Evolutionary conservation across 2,797 vertebrate genomes (phyloP), one percentile per base, ranked within the genome.

Genomic region (Hafferia zeledoni): DNA sequence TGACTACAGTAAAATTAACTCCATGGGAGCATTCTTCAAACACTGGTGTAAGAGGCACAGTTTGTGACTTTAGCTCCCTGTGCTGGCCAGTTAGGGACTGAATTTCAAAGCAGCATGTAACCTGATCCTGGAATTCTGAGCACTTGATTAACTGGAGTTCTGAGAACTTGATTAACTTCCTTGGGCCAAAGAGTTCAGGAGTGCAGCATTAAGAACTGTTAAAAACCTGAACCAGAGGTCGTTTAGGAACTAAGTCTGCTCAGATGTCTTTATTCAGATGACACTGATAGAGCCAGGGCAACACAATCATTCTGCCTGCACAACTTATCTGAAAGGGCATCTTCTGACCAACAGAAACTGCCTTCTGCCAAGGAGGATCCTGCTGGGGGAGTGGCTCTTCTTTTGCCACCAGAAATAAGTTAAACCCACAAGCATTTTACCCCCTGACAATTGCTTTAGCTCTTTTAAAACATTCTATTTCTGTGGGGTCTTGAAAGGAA

Each of bases 1-100:
- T 17, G 11, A 95, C 82, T 92, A 63, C 28, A 84, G 94, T 49
- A 93, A 92, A 96, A 78, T 96, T 78, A 94, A 87, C 68, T 61
- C 59, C 50, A 0, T 46, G 67, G 70, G 76, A 41, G 67, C 65
- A 47, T 91, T 87, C 82, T 87, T 95, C 50, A 59, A 71, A 50
- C 46, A 30, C 17, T 15, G 41, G 15, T 64, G 35, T 44, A 69
- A 46, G 69, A 86, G n/a, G 47, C 24, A 50, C n/a, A 46, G 63
- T n/a, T 50, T 71, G 67, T 59, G 33, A 60, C 10, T 78, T 44
- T 4, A 37, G 43, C 35, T 61, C 31, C n/a, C 55, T 33, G 31
- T 24, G 35, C 59, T 64, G 65, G 44, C 13, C 31, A 50, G 17
- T 6, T 27, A 25, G 49, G 60, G 61, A 35, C 69, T 39, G 35